Percentiles rank a stretch among this genome's conserved stretches.
Conservation (phyloP, 2,797 vertebrate genomes). For the Ataeniobius toweri region DNA sequence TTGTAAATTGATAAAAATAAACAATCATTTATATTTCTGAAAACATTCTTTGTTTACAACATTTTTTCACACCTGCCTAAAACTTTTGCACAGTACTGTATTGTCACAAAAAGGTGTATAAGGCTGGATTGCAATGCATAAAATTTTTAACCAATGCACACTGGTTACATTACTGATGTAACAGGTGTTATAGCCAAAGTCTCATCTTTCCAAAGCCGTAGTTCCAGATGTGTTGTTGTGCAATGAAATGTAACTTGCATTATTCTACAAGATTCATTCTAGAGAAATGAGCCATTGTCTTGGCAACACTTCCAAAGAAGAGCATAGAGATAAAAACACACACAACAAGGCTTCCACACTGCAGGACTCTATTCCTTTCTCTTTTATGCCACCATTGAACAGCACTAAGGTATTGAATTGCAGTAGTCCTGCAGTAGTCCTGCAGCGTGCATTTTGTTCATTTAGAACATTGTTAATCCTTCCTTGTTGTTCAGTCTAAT, state of each 20-base stretch:
- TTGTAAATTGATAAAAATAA: no score
- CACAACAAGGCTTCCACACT: neutral
- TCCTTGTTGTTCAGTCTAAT: neutral
- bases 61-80: no score
- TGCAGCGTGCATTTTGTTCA: neutral
- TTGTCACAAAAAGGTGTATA: slow-evolving; percentile 30
- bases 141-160: neutral
- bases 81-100: no score
- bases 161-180: neutral
- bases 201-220: neutral
- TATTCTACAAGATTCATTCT: neutral
- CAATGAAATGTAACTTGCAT: neutral
- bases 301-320: neutral
- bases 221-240: neutral
- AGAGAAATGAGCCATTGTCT: neutral
- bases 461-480: neutral
- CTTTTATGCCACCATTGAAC: neutral
- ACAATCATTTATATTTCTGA: no score
- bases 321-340: neutral
- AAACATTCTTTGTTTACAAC: no score
- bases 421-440: neutral
- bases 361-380: neutral
- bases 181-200: neutral
- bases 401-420: neutral
- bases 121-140: slow-evolving; percentile 11